These are phyloP conservation scores for Podarcis muralis DNA, from an alignment of 2,113 vertebrate species.

Conservation along the genomic window DNA sequence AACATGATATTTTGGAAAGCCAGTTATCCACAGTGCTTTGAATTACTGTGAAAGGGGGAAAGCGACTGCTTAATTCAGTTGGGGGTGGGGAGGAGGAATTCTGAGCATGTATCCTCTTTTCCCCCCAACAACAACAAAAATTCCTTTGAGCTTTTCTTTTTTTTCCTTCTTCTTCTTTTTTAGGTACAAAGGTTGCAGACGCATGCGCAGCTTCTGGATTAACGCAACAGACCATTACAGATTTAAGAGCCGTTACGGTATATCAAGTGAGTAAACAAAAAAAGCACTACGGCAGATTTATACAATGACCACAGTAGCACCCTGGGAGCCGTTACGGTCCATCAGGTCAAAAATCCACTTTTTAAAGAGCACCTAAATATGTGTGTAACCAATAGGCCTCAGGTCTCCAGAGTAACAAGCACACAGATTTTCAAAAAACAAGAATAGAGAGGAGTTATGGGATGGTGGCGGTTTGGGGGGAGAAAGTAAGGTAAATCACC, in stretches of 20 bases:
- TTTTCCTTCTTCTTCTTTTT: constrained; percentile 39
- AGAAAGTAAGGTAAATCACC: constrained; percentile 35
- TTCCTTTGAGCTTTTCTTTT: constrained; percentile 33
- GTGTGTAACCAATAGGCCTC: constrained; percentile 60
- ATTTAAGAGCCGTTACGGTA: constrained; percentile 58
- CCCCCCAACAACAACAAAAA: constrained; percentile 31
- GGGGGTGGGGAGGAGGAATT: constrained; percentile 48
- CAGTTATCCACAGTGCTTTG: not conserved
- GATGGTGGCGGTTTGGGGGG: constrained; percentile 26
- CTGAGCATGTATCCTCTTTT: not conserved
- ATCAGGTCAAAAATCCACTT: constrained; percentile 73
- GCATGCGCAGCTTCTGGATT: constrained; percentile 72
- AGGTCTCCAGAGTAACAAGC: constrained; percentile 60
- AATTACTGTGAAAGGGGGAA: constrained; percentile 23
- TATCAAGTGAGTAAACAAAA: constrained; percentile 69
- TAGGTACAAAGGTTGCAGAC: constrained; percentile 62
- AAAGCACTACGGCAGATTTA: constrained; percentile 60
- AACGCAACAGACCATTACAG: constrained; percentile 61
- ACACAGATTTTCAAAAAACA: constrained; percentile 62
- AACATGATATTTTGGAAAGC: not conserved
- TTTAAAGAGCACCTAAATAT: constrained; percentile 63
- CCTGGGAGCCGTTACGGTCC: constrained; percentile 67
- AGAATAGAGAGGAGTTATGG: constrained; percentile 9
- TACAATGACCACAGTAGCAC: constrained; percentile 64
- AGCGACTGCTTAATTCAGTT: constrained; percentile 9